phyloP scores from a whole-genome alignment of 2,888 invertebrate species.

The Noctua fimbriata region DNA sequence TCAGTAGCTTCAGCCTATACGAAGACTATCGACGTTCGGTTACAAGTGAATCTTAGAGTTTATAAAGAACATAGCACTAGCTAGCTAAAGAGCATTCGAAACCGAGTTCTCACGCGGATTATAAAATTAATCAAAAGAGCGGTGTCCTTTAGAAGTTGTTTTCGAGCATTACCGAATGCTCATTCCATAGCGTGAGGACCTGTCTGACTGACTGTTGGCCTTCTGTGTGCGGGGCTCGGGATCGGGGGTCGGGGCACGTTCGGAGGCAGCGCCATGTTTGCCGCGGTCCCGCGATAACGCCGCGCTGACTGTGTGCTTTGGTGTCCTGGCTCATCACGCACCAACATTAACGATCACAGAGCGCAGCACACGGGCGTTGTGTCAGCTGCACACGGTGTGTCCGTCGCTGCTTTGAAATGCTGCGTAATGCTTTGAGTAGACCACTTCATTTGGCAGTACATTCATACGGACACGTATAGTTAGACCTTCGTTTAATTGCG shows the following conservation, averaged over 20 bases:
- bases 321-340: background rate
- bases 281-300: constrained; percentile 31
- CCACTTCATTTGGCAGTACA: background rate
- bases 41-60: background rate
- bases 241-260: background rate
- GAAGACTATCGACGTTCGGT: background rate
- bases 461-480: background rate
- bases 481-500: background rate
- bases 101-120: background rate
- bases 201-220: background rate
- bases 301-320: constrained; percentile 5
- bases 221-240: constrained; percentile 10
- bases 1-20: no score
- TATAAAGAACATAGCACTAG: background rate
- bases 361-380: background rate
- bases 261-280: constrained; percentile 47
- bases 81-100: background rate
- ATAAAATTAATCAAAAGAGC: background rate
- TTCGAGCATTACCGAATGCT: background rate
- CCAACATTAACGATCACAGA: background rate
- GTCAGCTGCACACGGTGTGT: background rate
- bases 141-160: background rate
- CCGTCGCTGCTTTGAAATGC: background rate
- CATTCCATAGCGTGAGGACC: background rate
- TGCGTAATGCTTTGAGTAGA: background rate